Base-by-base conservation (phyloP, 2,797 vertebrate genomes). In the Sebastes trivittatus region DNA sequence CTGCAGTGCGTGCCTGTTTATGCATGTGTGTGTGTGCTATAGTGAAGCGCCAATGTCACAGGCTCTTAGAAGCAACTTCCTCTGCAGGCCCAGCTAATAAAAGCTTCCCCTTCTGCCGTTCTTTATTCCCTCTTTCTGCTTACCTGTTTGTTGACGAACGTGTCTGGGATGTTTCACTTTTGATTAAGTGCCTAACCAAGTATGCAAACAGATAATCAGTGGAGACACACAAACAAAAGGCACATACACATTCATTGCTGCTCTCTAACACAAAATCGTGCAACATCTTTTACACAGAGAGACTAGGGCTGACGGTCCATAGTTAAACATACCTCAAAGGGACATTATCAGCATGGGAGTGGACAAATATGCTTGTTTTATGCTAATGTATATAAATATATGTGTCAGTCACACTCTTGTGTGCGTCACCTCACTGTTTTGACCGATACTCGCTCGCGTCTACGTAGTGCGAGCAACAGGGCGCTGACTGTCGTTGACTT, bases 151-250 rank as follows among this genome's bases (percentile, higher is more conserved):
- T 72, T 59, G 16, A 78, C 71, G 61, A 68, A 42, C 42, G 32
- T 58, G 59, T 60, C 82, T 83, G 88, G 80, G 89, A 86, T 80
- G 85, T 83, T 91, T 90, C 89, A 88, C 87, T 92, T 91, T 52
- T 73, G 29, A 52, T 63, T 54, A 54, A 54, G 29, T 13, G 16
- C 6, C 14, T 54, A 8, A 54, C 54, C 30, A 20, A 6, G 23
- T 63, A 62, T 63, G 46, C n/a, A 63, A 54, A 63, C 29, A 52
- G 20, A 52, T 23, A 54, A 54, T 52, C n/a, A 54, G 3, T 13
- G 7, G 1, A 72, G 10, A 25, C 9, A 14, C 54, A 56, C 22
- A 54, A 13, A 6, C 54, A 56, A 55, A 46, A 46, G 42, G 14
- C 16, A 46, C 42, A 46, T 46, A 46, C 54, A 56, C 22, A 22